phyloP scores from a whole-genome alignment of 2,888 invertebrate genomes.

The Mycogona germanica region DNA sequence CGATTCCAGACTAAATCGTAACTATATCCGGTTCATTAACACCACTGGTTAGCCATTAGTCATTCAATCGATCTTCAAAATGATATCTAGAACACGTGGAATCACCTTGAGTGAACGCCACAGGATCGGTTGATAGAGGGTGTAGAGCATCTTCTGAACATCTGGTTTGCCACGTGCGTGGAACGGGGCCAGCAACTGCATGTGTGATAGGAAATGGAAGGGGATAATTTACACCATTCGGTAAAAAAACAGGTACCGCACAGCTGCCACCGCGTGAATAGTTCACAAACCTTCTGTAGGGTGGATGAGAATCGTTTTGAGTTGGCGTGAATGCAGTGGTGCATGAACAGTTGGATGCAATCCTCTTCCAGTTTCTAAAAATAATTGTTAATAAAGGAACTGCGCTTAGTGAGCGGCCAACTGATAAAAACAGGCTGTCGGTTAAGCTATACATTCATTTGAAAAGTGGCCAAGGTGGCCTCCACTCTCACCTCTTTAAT shows the following conservation, averaged over 20 bases:
- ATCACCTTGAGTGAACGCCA: slow-evolving; percentile 11
- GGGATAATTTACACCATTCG: not conserved
- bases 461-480: no score
- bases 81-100: not conserved
- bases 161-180: not conserved
- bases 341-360: slow-evolving; percentile 9
- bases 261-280: not conserved
- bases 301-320: not conserved
- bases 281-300: not conserved
- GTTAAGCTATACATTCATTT: no score
- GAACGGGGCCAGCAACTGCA: no score
- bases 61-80: no score
- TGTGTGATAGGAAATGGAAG: no score
- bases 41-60: no score
- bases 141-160: slow-evolving; percentile 4
- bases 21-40: no score
- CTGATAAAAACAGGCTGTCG: no score
- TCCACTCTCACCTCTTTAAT: no score
- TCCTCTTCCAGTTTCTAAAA: slow-evolving; percentile 3
- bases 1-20: no score
- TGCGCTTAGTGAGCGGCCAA: no score
- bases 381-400: not conserved
- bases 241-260: not conserved
- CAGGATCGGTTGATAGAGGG: slow-evolving; percentile 7
- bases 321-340: slow-evolving; percentile 7